These are phyloP conservation scores for Acropora tenuis DNA, from an alignment of 64 coral and sea anemone genomes.

Conservation along the genomic window DNA sequence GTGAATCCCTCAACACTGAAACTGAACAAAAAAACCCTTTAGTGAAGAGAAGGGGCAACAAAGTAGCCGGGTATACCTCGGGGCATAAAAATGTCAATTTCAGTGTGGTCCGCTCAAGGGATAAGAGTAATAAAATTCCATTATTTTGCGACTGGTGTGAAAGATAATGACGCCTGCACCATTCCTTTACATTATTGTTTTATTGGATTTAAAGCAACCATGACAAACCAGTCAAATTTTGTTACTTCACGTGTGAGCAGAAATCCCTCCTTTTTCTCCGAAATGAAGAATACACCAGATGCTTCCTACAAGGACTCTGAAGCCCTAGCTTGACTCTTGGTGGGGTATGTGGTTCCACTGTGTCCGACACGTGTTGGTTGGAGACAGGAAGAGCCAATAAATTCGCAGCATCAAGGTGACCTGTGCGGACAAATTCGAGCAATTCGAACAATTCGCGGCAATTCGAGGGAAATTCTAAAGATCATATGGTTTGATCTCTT, in stretches of 20 bases:
- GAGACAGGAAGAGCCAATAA: slow-evolving; percentile 74
- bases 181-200: not conserved
- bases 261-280: slow-evolving; percentile 37
- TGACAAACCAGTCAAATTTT: not conserved
- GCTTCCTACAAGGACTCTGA: slow-evolving; percentile 80
- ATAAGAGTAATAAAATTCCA: too few relatives aligned
- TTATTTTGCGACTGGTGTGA: too few relatives aligned
- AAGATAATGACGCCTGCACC: too few relatives aligned
- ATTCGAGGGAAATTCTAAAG: too few relatives aligned
- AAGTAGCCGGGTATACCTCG: too few relatives aligned
- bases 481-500: too few relatives aligned
- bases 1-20: too few relatives aligned
- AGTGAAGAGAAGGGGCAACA: too few relatives aligned
- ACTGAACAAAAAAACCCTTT: too few relatives aligned
- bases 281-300: slow-evolving; percentile 80
- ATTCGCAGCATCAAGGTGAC: slow-evolving; percentile 62
- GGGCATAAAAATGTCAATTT: too few relatives aligned
- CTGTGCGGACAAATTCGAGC: not conserved
- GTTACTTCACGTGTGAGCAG: slow-evolving; percentile 31
- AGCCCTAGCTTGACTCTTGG: slow-evolving; percentile 84
- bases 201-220: not conserved
- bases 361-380: slow-evolving; percentile 80
- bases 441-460: too few relatives aligned
- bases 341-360: slow-evolving; percentile 91
- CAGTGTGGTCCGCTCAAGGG: too few relatives aligned